These are phyloP conservation scores for Oreochromis aureus DNA, from an alignment of 2,113 vertebrate species.

Conservation along the genomic window DNA sequence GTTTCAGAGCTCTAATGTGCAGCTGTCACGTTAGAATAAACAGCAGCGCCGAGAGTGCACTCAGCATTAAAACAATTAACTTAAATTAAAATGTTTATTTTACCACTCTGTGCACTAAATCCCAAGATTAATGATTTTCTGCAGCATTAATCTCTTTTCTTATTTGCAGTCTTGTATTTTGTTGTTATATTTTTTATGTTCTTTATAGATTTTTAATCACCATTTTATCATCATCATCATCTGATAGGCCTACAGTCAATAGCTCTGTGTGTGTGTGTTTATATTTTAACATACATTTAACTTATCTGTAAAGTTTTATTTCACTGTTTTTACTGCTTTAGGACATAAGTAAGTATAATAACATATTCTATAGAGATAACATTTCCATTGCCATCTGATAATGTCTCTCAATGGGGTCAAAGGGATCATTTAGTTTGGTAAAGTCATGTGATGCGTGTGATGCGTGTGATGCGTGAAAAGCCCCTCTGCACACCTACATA, in stretches of 20 bases:
- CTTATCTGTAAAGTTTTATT: not conserved
- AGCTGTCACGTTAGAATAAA: not conserved
- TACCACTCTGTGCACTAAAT: not conserved
- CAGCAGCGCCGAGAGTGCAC: not conserved
- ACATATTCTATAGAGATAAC: not conserved
- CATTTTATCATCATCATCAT: not conserved
- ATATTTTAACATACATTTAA: not conserved
- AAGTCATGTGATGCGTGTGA: not conserved
- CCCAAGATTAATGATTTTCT: not conserved
- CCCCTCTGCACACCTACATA: not conserved
- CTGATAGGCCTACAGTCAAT: not conserved
- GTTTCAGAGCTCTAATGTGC: not conserved
- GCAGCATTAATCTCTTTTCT: not conserved
- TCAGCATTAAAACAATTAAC: not conserved
- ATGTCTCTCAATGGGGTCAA: not conserved
- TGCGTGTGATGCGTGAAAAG: not conserved
- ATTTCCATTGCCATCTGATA: not conserved
- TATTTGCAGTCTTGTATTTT: not conserved
- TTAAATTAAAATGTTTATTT: not conserved
- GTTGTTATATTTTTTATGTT: not conserved
- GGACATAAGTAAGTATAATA: not conserved
- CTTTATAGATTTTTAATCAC: not conserved
- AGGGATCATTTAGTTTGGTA: not conserved
- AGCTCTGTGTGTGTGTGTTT: not conserved
- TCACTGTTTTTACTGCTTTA: not conserved